Evolutionary conservation across 2,888 invertebrate species (phyloP).

Genomic region (Hymenopus coronatus): DNA sequence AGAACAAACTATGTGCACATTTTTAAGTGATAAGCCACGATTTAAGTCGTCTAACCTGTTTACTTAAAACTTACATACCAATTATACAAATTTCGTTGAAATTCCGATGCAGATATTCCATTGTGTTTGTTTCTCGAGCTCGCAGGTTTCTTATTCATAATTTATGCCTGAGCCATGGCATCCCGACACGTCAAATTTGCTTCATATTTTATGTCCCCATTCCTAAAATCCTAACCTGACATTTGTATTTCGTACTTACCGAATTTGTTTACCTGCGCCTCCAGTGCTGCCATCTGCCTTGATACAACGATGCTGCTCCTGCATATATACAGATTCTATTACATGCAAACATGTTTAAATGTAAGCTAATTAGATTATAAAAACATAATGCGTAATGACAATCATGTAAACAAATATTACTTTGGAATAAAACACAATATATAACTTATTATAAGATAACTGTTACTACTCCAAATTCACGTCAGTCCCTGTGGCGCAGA

Average conservation of each 20-base stretch:
- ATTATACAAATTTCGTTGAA: slow-evolving; percentile 56
- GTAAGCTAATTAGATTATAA: too few species aligned
- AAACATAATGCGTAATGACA: too few species aligned
- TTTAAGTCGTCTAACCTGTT: neutral
- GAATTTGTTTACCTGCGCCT: neutral
- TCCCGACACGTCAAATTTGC: neutral
- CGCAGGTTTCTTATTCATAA: neutral
- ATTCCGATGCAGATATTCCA: slow-evolving; percentile 47
- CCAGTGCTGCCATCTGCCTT: neutral
- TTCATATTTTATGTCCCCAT: neutral
- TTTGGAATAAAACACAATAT: too few species aligned
- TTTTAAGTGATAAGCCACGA: too few species aligned
- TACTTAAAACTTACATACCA: slow-evolving; percentile 40
- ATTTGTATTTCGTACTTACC: neutral
- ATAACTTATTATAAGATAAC: too few species aligned
- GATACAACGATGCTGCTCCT: neutral
- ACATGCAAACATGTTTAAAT: too few species aligned
- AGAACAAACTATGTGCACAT: too few species aligned
- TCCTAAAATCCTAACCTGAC: neutral
- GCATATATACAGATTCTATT: too few species aligned
- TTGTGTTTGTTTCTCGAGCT: neutral
- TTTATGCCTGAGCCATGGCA: neutral
- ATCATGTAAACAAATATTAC: too few species aligned
- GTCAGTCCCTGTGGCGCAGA: too few species aligned
- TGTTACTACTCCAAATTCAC: too few species aligned